These are phyloP conservation scores for Cygnus atratus DNA, from an alignment of 2,113 vertebrate genomes.

Conservation along the genomic window DNA sequence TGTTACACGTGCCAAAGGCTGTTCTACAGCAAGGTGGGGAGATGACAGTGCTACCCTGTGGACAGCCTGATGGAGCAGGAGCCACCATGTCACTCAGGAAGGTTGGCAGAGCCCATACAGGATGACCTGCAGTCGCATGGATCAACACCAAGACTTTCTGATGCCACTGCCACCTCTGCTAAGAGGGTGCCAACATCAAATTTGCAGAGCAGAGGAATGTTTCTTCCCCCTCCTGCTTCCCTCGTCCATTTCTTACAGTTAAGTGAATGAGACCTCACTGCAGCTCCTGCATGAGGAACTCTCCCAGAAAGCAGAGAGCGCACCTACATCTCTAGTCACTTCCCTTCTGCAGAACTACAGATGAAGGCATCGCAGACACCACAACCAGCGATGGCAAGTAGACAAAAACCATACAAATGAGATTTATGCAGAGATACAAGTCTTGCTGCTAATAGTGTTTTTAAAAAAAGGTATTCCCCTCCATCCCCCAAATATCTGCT, in stretches of 20 bases:
- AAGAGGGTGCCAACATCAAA: neutral
- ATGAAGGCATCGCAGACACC: neutral
- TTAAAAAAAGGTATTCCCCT: neutral
- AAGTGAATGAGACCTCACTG: neutral
- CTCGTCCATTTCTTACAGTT: neutral
- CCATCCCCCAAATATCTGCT: neutral
- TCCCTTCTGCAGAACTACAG: fast-evolving
- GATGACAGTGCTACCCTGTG: neutral
- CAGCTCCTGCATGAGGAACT: neutral
- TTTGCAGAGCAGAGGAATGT: neutral
- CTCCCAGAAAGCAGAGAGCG: neutral
- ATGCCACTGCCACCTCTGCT: neutral
- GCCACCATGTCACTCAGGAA: neutral
- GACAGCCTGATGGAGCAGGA: neutral
- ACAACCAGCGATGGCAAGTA: neutral
- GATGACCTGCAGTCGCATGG: neutral
- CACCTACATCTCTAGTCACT: neutral
- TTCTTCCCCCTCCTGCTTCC: neutral
- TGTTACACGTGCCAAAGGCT: neutral
- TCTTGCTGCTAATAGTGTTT: neutral
- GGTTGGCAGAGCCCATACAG: neutral
- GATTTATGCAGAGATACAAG: neutral
- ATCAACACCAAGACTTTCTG: neutral
- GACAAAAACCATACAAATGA: neutral
- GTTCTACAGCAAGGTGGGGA: neutral